Base-by-base conservation (phyloP, 1,140 invertebrate species). In the Drosophila teissieri region DNA sequence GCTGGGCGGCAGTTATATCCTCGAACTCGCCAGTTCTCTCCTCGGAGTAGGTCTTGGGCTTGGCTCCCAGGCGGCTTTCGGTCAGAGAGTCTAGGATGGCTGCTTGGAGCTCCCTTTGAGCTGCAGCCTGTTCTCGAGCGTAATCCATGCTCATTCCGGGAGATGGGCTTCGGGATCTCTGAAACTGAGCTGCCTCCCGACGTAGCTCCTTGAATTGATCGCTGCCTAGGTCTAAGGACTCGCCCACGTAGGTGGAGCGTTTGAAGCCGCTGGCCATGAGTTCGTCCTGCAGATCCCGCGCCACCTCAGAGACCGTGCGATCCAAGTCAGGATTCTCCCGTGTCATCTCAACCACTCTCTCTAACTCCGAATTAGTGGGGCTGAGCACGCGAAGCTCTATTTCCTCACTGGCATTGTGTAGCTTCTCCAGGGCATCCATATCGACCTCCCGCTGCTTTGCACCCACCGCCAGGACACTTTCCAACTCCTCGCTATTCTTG, bases 161-260 rank as follows among this genome's bases (percentile, higher is more conserved):
- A 7, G 83, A 80, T 0, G 76, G 70, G 48, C 81, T 91, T 0
- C 65, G 65, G 14, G 90, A 91, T 17, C 83, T 64, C 40, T 52
- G 53, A 5, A 90, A 84, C 6, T 49, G 39, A 6, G 73, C 76
- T 0, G 67, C 60, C 36, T 86, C 63, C 0, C 73, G 40, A 0
- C 88, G 67, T 27, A 73, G 39, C 12, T 80, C 40, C 19, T 58
- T 61, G 24, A 73, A 88, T 19, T 65, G 61, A 37, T 91, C 83
- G 34, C 67, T 69, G n/a, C 67, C 73, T 5, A 89, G 52, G 39
- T 92, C 91, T 4, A 89, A 22, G 2, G 89, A 92, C 15, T 91
- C 89, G 0, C 91, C 91, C 3, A 92, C 91, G 45, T 92, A 92
- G 5, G 86, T 91, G 27, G 91, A 92, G 0, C 91, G 80, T 64